Base-by-base conservation (phyloP, 2,797 vertebrate genomes). In the Rhadinocentrus ornatus region DNA sequence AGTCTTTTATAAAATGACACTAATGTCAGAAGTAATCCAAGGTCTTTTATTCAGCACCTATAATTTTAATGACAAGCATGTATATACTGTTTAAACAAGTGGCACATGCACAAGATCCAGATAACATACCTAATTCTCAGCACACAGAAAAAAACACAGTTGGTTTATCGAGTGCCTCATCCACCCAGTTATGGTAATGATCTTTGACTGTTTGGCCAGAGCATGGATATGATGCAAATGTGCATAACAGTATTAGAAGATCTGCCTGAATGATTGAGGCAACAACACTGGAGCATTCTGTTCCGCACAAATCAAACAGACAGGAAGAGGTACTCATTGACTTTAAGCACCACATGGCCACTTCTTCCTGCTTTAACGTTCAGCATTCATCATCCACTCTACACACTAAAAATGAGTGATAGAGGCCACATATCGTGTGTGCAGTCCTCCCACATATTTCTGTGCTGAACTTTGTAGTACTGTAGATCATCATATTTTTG, bases 401-500 rank as follows among this genome's bases (percentile, higher is more conserved):
- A 29, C 4, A 0, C 27, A 39, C 80, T 75, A 86, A 75, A 88
- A 72, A 62, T 57, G 61, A 87, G 74, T 73, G 79, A 86, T 80
- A 0, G 66, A 79, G 79, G 71, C 72, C 16, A 18, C 31, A 60
- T 66, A 61, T 66, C 66, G 59, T 71, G 72, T 22, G 56, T 71
- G 41, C 65, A 66, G 29, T 72, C 81, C 84, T 81, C 86, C 89
- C 83, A 90, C 89, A 50, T 46, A 3, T 56, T 48, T 76, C 48
- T 67, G 53, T 63, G 57, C 60, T 66, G 57, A 82, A 85, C 80
- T 81, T 66, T 81, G 58, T 64, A n/a, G n/a, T 60, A 48, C 63
- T 68, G 54, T 62, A 81, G 63, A 81, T 75, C 15, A 57, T 70
- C 46, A 50, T 26, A 32, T 48, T 69, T 78, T 65, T 73, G 54